These are phyloP conservation scores for Pyrgus malvae DNA, from an alignment of 2,888 invertebrate species.

Conservation along the genomic window DNA sequence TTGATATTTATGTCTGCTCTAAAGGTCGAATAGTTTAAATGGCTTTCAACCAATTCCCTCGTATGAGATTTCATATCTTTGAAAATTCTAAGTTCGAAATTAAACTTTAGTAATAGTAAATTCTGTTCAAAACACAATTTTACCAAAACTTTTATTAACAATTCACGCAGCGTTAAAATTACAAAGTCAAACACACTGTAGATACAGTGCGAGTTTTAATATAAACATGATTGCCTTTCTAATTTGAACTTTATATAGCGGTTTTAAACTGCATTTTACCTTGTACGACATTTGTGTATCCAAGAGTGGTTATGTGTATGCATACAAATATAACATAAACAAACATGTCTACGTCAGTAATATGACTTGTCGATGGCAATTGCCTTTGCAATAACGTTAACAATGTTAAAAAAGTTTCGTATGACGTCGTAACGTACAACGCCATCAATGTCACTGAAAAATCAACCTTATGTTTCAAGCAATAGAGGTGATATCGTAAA, in stretches of 20 bases:
- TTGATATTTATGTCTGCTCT: no score
- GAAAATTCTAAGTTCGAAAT: no score
- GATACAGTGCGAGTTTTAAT: neutral
- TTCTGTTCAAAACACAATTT: no score
- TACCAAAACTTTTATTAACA: no score
- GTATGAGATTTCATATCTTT: no score
- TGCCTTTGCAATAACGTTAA: conserved; percentile 4
- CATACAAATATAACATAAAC: neutral
- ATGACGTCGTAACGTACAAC: neutral
- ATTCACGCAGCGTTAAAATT: neutral
- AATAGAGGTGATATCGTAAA: neutral
- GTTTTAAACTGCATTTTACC: neutral
- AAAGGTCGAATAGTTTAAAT: no score
- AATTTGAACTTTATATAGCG: neutral
- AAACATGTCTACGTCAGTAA: neutral
- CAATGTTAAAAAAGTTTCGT: conserved; percentile 1
- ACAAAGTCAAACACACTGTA: neutral
- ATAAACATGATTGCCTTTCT: neutral
- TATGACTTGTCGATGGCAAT: conserved; percentile 9
- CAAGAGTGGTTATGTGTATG: neutral
- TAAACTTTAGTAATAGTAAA: no score
- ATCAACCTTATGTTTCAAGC: neutral
- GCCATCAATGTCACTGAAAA: neutral
- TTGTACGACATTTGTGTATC: neutral
- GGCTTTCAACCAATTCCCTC: no score